Conservation (phyloP, 2,888 invertebrate species). For the Heliconius cydno region DNA sequence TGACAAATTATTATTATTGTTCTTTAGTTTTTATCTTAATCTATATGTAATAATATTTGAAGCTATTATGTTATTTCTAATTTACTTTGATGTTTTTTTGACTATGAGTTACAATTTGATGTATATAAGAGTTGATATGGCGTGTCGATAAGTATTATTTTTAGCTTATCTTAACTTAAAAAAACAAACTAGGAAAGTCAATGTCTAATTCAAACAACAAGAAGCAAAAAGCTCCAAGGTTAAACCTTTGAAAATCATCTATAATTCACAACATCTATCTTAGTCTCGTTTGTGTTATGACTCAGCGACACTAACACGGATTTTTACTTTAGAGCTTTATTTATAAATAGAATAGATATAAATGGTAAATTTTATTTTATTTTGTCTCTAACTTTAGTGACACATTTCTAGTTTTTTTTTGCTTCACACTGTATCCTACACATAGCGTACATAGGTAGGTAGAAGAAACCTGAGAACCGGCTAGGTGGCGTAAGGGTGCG, state of each 20-base stretch:
- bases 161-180: neutral
- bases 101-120: neutral
- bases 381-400: neutral
- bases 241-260: conserved; percentile 1
- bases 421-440: no score
- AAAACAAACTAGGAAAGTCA: neutral
- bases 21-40: neutral
- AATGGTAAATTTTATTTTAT: neutral
- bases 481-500: no score
- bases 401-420: neutral
- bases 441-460: no score
- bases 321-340: neutral
- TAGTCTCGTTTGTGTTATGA: conserved; percentile 17
- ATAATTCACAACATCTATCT: conserved; percentile 18
- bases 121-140: neutral
- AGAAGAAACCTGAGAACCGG: no score
- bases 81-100: neutral
- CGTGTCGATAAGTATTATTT: neutral
- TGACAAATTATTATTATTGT: conserved; percentile 27
- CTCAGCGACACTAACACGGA: conserved; percentile 2
- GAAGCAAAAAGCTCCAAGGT: conserved; percentile 15
- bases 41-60: neutral
- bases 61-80: neutral
- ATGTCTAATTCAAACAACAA: neutral
- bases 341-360: neutral